phyloP scores from a whole-genome alignment of 1,140 invertebrate genomes.

The Reticulitermes speratus region DNA sequence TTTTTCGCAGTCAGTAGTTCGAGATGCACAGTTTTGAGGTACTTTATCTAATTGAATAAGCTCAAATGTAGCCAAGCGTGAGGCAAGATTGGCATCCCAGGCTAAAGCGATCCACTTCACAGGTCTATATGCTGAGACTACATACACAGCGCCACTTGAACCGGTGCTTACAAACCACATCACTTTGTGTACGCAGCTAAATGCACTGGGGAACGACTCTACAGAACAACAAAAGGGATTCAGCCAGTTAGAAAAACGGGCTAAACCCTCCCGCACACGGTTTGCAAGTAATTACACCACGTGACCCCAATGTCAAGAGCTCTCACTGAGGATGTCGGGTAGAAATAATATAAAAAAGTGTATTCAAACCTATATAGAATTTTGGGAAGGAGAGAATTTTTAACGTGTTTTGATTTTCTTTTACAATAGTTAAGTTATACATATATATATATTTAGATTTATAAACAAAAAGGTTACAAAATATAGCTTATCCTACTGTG shows the following conservation, averaged over 20 bases:
- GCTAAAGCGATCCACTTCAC: not conserved
- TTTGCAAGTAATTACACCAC: not conserved
- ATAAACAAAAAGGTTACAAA: too few species aligned
- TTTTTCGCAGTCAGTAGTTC: not conserved
- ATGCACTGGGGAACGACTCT: not conserved
- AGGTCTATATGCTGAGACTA: not conserved
- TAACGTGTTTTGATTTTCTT: not conserved
- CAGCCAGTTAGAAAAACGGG: conserved; percentile 17
- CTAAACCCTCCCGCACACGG: not conserved
- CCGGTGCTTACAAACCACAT: not conserved
- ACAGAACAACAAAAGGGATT: not conserved
- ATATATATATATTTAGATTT: not conserved
- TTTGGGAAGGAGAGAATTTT: not conserved
- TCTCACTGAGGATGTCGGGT: not conserved
- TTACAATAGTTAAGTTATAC: not conserved
- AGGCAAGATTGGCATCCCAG: not conserved
- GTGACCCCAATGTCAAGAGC: not conserved
- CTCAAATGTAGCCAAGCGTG: not conserved
- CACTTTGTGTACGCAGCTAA: not conserved
- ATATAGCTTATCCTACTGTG: too few species aligned
- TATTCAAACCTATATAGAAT: not conserved
- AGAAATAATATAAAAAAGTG: not conserved
- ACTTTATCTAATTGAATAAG: conserved; percentile 1
- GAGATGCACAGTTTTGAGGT: not conserved
- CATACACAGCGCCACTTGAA: not conserved